These are phyloP conservation scores for Gymnoscopelus braueri DNA, from an alignment of 2,797 vertebrate genomes.

Conservation along the genomic window DNA sequence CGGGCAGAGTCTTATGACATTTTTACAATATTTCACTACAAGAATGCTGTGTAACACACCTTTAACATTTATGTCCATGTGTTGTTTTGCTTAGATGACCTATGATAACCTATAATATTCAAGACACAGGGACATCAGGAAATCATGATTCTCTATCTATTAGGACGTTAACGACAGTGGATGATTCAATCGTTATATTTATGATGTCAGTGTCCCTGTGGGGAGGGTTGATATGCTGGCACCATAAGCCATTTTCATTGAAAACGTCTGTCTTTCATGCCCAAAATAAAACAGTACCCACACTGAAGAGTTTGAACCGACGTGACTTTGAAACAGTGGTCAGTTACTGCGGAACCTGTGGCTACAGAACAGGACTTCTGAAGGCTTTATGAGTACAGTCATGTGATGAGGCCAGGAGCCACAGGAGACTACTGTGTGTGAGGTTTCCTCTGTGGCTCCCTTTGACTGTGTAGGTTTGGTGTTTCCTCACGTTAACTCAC, in stretches of 20 bases:
- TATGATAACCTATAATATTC: no score
- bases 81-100: no score
- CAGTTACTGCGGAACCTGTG: neutral
- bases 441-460: slow-evolving; percentile 42
- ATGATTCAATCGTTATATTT: neutral
- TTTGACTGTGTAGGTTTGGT: slow-evolving; percentile 45
- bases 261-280: neutral
- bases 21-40: no score
- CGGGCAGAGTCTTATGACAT: no score
- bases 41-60: no score
- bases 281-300: slow-evolving; percentile 12
- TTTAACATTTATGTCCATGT: no score
- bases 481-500: slow-evolving; percentile 51
- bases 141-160: neutral
- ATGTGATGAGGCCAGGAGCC: slow-evolving; percentile 19
- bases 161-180: neutral
- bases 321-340: neutral
- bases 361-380: slow-evolving; percentile 8
- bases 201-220: slow-evolving; percentile 1
- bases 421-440: slow-evolving; percentile 17
- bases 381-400: slow-evolving; percentile 25
- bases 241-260: slow-evolving; percentile 4
- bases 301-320: neutral
- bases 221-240: neutral
- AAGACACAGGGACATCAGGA: slow-evolving; percentile 6